Conservation (phyloP, 2,888 invertebrate species). For the Eupsilia transversa region DNA sequence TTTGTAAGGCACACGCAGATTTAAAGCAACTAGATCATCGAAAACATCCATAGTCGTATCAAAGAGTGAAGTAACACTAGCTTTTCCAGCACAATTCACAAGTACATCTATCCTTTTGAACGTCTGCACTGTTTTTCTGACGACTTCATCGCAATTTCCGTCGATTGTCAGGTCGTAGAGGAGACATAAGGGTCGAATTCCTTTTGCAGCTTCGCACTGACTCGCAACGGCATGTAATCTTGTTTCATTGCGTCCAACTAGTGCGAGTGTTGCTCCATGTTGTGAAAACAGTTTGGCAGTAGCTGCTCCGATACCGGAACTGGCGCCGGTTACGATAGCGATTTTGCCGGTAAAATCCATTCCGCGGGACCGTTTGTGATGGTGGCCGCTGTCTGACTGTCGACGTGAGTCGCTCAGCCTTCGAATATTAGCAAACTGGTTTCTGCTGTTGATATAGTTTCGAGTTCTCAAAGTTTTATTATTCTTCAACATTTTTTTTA, state of each 20-base stretch:
- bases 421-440: conserved; percentile 59
- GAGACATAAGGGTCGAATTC: conserved; percentile 74
- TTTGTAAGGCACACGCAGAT: conserved; percentile 79
- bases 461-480: conserved; percentile 58
- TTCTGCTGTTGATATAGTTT: conserved; percentile 57
- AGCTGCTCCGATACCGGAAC: conserved; percentile 82
- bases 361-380: conserved; percentile 48
- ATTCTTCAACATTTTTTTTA: conserved; percentile 3
- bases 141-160: conserved; percentile 76
- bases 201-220: conserved; percentile 71
- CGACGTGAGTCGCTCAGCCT: conserved; percentile 41
- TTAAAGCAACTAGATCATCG: conserved; percentile 78
- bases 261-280: conserved; percentile 74
- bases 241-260: conserved; percentile 78
- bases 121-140: conserved; percentile 75
- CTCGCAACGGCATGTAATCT: conserved; percentile 74
- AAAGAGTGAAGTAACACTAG: conserved; percentile 75
- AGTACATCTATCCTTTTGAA: conserved; percentile 77
- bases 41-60: conserved; percentile 77
- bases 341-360: conserved; percentile 80
- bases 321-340: conserved; percentile 80
- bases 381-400: conserved; percentile 50
- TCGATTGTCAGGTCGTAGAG: conserved; percentile 75
- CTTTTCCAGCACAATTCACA: conserved; percentile 80
- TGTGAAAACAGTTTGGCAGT: conserved; percentile 78